A percentile compares a stretch with the other conserved stretches of the same genome.
Conservation (phyloP, 2,113 vertebrate genomes). For the Muntiacus muntjak region DNA sequence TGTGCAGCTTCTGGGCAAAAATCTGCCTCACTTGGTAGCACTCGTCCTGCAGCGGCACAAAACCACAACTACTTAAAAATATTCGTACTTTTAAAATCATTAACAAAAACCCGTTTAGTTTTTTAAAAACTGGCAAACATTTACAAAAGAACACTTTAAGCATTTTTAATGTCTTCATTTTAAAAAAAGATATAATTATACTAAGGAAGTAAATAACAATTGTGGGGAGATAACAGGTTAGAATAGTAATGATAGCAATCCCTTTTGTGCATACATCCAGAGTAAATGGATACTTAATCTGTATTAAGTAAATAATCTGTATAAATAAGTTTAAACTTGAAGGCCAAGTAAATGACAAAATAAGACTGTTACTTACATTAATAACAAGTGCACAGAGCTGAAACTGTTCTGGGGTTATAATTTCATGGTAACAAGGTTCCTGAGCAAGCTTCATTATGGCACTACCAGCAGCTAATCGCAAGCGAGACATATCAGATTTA, state of each 20-base stretch:
- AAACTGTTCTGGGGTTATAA: slow-evolving; percentile 99
- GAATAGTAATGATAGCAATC: neutral
- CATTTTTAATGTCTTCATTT: neutral
- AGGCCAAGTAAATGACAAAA: neutral
- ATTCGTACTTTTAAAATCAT: neutral
- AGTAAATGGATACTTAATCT: neutral
- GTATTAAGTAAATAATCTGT: neutral
- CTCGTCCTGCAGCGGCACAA: slow-evolving; percentile 87
- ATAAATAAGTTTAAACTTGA: neutral
- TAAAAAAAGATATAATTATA: neutral
- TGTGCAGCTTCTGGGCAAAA: slow-evolving; percentile 97
- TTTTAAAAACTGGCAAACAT: neutral
- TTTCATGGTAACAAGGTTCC: slow-evolving; percentile 99
- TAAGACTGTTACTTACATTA: slow-evolving; percentile 88
- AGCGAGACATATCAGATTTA: slow-evolving; percentile 99
- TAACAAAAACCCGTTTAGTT: neutral
- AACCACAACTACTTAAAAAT: slow-evolving; percentile 34
- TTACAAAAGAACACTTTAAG: neutral
- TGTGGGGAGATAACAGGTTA: neutral
- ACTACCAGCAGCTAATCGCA: slow-evolving; percentile 96
- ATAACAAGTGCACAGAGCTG: slow-evolving; percentile 98
- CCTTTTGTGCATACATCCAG: neutral
- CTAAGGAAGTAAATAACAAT: neutral
- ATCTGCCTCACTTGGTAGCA: slow-evolving; percentile 99
- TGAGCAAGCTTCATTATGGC: slow-evolving; percentile 99